These are phyloP conservation scores for Desoria tigrina DNA, from an alignment of 2,888 invertebrate species.

Conservation along the genomic window DNA sequence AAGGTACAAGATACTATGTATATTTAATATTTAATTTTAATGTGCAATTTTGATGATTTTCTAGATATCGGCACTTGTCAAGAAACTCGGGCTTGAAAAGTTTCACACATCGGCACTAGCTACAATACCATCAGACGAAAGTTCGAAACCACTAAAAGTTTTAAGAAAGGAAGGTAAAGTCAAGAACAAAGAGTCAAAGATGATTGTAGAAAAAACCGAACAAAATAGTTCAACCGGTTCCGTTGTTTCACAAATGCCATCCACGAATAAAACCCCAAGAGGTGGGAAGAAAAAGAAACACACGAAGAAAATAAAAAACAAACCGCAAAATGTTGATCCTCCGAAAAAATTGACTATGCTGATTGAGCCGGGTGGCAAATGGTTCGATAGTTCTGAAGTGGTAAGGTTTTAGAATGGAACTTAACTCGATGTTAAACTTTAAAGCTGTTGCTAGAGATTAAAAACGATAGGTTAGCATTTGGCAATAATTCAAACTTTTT, in stretches of 20 bases:
- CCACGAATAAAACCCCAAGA: too few relatives aligned
- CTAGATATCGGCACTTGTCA: slow-evolving; percentile 16
- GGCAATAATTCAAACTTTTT: too few relatives aligned
- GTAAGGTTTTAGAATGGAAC: not conserved
- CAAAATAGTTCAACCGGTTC: slow-evolving; percentile 3
- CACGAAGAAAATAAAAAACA: not conserved
- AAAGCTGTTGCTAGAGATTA: too few relatives aligned
- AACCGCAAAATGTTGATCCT: not conserved
- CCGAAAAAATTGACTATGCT: slow-evolving; percentile 18
- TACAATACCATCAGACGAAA: not conserved
- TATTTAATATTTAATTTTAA: too few relatives aligned
- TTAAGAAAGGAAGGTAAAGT: too few relatives aligned
- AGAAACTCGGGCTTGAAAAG: slow-evolving; percentile 10
- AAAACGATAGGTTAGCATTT: too few relatives aligned
- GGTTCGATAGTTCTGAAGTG: slow-evolving; percentile 23
- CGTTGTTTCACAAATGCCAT: too few relatives aligned
- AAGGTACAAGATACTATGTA: too few relatives aligned
- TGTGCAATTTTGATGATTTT: not conserved
- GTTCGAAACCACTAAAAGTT: too few relatives aligned
- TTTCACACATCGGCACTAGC: not conserved
- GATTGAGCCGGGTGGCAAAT: slow-evolving; percentile 26
- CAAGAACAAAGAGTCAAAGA: slow-evolving; percentile 2
- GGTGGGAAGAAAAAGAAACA: slow-evolving; percentile 14
- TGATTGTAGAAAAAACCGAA: not conserved
- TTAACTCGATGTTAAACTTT: not conserved